Percentiles rank a stretch among this genome's conserved stretches.
Evolutionary conservation across 2,888 invertebrate species (phyloP).

Genomic region (Cataglyphis altisquamis): DNA sequence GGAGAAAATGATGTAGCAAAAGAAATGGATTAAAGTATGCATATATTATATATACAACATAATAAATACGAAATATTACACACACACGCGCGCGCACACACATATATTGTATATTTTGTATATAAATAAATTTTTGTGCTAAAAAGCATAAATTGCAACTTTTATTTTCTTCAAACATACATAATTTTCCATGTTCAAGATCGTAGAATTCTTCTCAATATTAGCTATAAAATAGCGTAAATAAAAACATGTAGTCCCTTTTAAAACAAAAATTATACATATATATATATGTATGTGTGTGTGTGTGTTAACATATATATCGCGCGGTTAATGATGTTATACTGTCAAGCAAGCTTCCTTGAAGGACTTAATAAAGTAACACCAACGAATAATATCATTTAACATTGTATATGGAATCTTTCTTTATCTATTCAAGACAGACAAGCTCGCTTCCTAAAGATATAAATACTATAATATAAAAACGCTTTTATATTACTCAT

Average conservation of each 20-base stretch:
- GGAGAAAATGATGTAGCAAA: not conserved
- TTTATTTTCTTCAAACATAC: too few relatives aligned
- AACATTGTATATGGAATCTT: not conserved
- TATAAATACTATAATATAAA: not conserved
- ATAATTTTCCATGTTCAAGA: too few relatives aligned
- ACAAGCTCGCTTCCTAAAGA: not conserved
- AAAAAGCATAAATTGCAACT: too few relatives aligned
- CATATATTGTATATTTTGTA: not conserved
- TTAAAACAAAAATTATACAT: too few relatives aligned
- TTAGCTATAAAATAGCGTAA: too few relatives aligned
- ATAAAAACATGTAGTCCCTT: too few relatives aligned
- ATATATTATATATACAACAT: not conserved
- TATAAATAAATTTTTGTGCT: too few relatives aligned
- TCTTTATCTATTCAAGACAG: not conserved
- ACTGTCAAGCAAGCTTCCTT: not conserved
- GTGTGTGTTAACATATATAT: too few relatives aligned
- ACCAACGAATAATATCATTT: not conserved
- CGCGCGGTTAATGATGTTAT: not conserved
- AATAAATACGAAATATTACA: not conserved
- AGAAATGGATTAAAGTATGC: not conserved
- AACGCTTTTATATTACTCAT: not conserved
- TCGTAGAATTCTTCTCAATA: too few relatives aligned
- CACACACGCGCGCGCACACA: too few relatives aligned
- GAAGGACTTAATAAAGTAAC: not conserved
- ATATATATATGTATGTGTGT: too few relatives aligned